phyloP scores from a whole-genome alignment of 2,797 vertebrate genomes.

The Molossus alvarezi region DNA sequence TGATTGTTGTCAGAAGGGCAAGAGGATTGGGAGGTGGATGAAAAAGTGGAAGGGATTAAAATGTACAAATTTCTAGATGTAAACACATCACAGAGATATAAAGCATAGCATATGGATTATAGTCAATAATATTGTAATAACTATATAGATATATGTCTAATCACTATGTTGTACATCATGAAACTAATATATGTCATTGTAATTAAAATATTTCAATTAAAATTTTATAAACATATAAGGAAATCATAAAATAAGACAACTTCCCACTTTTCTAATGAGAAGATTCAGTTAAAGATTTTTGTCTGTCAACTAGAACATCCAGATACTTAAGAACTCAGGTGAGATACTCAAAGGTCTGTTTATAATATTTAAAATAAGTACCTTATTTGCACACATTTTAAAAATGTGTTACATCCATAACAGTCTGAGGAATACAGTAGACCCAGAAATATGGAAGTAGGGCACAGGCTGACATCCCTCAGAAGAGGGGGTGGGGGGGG shows the following conservation, averaged over 20 bases:
- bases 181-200: background rate
- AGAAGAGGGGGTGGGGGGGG: too few species aligned
- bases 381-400: background rate
- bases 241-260: background rate
- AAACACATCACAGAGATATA: background rate
- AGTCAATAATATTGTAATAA: background rate
- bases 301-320: background rate
- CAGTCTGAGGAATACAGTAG: too few species aligned
- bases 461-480: too few species aligned
- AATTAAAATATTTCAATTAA: background rate
- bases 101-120: background rate
- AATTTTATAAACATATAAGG: background rate
- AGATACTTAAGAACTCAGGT: background rate
- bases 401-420: background rate
- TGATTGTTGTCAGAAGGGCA: background rate
- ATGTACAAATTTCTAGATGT: background rate
- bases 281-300: conserved; percentile 11
- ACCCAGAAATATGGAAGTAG: too few species aligned
- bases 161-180: background rate
- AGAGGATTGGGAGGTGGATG: background rate
- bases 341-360: background rate
- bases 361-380: conserved; percentile 32
- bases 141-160: background rate
- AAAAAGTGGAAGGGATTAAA: background rate
- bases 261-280: background rate